Conservation (phyloP, 2,113 vertebrate genomes). For the Morone chrysops region DNA sequence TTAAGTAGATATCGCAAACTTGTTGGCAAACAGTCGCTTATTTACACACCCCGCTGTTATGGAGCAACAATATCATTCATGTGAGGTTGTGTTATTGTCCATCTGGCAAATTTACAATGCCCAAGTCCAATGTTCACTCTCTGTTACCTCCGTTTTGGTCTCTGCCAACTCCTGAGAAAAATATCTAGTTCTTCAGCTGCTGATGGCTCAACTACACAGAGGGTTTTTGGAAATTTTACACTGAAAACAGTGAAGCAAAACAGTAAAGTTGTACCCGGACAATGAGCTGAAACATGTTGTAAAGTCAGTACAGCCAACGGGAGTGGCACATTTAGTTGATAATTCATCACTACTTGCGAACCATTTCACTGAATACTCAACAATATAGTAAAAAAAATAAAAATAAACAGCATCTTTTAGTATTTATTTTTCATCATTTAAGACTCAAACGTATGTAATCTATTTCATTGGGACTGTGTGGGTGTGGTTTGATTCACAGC, state of each 20-base stretch:
- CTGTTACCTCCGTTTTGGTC: not conserved
- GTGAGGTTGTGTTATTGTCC: not conserved
- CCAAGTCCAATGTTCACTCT: not conserved
- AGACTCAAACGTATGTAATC: not conserved
- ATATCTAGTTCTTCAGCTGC: not conserved
- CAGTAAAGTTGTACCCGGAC: not conserved
- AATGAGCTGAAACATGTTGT: not conserved
- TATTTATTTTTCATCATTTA: not conserved
- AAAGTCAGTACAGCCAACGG: not conserved
- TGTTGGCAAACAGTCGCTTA: not conserved
- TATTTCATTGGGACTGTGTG: not conserved
- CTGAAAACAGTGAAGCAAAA: not conserved
- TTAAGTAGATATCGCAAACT: not conserved
- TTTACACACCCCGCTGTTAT: not conserved
- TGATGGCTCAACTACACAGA: not conserved
- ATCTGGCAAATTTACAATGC: not conserved
- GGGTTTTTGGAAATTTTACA: not conserved
- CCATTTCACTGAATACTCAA: not conserved
- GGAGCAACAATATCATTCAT: not conserved
- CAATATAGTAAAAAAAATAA: not conserved
- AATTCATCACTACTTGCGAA: too few relatives aligned
- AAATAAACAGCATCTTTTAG: not conserved
- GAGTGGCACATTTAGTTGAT: too few relatives aligned
- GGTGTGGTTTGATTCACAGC: not conserved
- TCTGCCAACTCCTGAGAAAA: not conserved